phyloP scores from a whole-genome alignment of 2,797 vertebrate species.

The Urophycis tenuis region DNA sequence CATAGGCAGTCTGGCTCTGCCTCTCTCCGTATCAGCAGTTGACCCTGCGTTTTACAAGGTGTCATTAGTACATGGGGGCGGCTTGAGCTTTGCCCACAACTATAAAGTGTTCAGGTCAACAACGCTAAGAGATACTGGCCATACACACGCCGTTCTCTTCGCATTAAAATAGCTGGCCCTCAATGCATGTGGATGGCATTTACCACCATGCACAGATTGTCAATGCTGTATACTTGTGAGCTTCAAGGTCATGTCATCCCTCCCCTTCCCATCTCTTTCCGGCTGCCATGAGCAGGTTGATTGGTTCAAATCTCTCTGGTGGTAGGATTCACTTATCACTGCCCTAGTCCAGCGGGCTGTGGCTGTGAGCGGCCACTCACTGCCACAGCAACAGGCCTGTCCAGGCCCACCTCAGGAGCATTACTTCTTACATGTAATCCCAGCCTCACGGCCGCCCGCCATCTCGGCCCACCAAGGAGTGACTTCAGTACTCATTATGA shows the following conservation, averaged over 20 bases:
- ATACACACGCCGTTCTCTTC: not conserved
- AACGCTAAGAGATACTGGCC: not conserved
- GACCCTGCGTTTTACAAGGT: slow-evolving; percentile 18
- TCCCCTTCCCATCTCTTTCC: slow-evolving; percentile 8
- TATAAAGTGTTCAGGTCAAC: not conserved
- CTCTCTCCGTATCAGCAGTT: slow-evolving; percentile 30
- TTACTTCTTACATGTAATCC: slow-evolving; percentile 23
- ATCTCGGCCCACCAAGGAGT: slow-evolving; percentile 21
- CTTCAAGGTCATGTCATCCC: slow-evolving; percentile 35
- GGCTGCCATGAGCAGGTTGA: slow-evolving; percentile 7
- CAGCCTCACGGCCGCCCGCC: slow-evolving; percentile 8
- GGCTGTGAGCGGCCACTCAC: slow-evolving; percentile 12
- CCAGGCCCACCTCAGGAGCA: slow-evolving; percentile 13
- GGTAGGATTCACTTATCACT: slow-evolving; percentile 32
- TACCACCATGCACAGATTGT: slow-evolving; percentile 30
- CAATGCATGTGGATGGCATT: not conserved
- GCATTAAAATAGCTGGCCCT: not conserved
- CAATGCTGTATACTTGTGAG: slow-evolving; percentile 16
- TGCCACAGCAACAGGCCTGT: slow-evolving; percentile 9
- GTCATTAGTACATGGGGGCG: not conserved
- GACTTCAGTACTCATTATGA: not conserved
- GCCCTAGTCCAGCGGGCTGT: slow-evolving; percentile 25
- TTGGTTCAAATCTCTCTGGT: slow-evolving; percentile 5
- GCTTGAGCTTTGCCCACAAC: slow-evolving; percentile 22
- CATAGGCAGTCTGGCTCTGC: slow-evolving; percentile 9